A percentile compares a stretch with the other conserved stretches of the same genome.
Evolutionary conservation across 2,113 vertebrate species (phyloP).

Genomic region (Rhagologus leucostigma): DNA sequence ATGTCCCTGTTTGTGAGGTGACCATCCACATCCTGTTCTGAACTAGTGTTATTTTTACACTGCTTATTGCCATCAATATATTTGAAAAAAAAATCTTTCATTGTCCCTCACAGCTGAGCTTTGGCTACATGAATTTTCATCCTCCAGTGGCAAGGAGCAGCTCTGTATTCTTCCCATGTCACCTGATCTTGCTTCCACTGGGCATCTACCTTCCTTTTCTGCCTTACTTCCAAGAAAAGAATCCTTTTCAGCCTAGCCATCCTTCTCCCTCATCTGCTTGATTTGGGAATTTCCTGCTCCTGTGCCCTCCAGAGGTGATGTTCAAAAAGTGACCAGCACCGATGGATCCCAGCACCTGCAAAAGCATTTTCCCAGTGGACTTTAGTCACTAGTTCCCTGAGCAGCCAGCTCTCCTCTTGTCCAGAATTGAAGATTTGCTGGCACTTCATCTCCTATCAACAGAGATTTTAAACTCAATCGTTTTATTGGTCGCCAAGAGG

Average conservation of each 20-base stretch:
- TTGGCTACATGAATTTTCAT: not conserved
- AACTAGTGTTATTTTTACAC: not conserved
- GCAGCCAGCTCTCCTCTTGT: not conserved
- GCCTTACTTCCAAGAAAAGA: not conserved
- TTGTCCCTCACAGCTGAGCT: not conserved
- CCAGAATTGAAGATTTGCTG: not conserved
- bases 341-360: not conserved
- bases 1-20: not conserved
- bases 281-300: not conserved
- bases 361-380: not conserved
- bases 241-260: not conserved
- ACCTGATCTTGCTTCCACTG: not conserved
- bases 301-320: not conserved
- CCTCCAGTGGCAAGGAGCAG: not conserved
- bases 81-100: not conserved
- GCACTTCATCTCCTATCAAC: not conserved
- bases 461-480: not conserved
- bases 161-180: not conserved
- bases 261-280: not conserved
- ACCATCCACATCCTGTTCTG: not conserved
- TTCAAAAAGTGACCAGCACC: not conserved
- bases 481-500: not conserved
- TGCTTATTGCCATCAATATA: not conserved
- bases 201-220: not conserved
- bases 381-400: not conserved